Conservation (phyloP, 2,888 invertebrate genomes). For the Mythimna pallens region DNA sequence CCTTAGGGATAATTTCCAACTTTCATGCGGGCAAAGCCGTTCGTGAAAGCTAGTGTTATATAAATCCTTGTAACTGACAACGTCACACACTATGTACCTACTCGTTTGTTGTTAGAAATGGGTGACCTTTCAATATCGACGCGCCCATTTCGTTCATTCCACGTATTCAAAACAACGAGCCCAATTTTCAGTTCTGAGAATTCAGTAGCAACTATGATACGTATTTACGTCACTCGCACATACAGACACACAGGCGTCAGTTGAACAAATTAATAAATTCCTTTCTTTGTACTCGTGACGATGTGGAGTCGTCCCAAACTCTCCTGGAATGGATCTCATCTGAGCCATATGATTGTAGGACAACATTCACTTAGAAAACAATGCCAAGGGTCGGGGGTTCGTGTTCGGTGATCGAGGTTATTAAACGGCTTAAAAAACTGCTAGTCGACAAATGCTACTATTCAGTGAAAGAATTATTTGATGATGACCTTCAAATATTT, state of each 20-base stretch:
- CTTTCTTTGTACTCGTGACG: background rate
- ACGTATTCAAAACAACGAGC: conserved; percentile 3
- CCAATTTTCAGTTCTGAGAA: conserved; percentile 1
- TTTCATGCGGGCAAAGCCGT: background rate
- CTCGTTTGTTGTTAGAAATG: background rate
- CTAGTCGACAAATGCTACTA: no score
- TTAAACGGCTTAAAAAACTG: no score
- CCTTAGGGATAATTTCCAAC: background rate
- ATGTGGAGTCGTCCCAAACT: background rate
- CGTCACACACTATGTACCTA: background rate
- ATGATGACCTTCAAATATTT: no score
- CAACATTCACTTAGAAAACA: conserved; percentile 12
- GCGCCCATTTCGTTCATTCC: background rate
- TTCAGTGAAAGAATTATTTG: no score
- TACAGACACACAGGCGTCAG: background rate
- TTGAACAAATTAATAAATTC: conserved; percentile 12
- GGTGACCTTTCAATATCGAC: background rate
- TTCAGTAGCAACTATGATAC: background rate
- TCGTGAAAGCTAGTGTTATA: background rate
- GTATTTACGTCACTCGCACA: background rate
- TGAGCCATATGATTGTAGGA: conserved; percentile 3
- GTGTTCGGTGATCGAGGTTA: background rate
- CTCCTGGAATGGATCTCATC: conserved; percentile 8
- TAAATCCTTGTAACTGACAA: background rate
- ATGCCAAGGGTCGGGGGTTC: background rate